Evolutionary conservation across 2,113 vertebrate species (phyloP).

Genomic region (Pedionomus torquatus): DNA sequence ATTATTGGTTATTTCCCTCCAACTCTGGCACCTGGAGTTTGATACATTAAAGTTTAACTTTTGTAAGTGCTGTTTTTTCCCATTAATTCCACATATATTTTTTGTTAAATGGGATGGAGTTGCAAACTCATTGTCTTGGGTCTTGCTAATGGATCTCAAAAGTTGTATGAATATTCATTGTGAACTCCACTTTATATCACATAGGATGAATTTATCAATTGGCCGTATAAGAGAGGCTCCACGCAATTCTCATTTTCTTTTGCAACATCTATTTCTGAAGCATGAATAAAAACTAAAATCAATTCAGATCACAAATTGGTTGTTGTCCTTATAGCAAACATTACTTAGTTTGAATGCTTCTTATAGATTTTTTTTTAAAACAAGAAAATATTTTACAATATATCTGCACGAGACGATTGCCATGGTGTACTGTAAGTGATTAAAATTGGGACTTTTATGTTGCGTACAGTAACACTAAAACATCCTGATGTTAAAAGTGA

Average conservation of each 20-base stretch:
- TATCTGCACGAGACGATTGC: background rate
- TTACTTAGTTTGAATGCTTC: constrained; percentile 58
- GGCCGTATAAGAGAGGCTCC: constrained; percentile 39
- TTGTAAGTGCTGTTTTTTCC: constrained; percentile 69
- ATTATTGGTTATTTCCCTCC: constrained; percentile 86
- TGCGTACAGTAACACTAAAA: constrained; percentile 11
- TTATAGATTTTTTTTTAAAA: constrained; percentile 53
- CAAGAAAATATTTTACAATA: constrained; percentile 30
- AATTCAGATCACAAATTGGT: constrained; percentile 51
- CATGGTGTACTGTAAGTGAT: background rate
- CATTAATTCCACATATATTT: constrained; percentile 75
- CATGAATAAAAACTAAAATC: constrained; percentile 64
- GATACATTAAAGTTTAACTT: constrained; percentile 82
- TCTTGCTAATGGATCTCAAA: constrained; percentile 69
- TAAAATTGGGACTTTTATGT: constrained; percentile 31
- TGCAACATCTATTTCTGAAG: constrained; percentile 40
- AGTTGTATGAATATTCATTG: constrained; percentile 79
- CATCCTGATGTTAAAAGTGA: background rate
- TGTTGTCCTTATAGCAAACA: constrained; percentile 63
- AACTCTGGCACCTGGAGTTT: constrained; percentile 85
- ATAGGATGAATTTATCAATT: constrained; percentile 72
- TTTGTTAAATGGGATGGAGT: constrained; percentile 68
- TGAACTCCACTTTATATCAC: constrained; percentile 67
- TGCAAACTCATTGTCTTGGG: constrained; percentile 72
- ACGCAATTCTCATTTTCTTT: constrained; percentile 70